These are phyloP conservation scores for Coelopa pilipes DNA, from an alignment of 2,888 invertebrate species.

Conservation along the genomic window DNA sequence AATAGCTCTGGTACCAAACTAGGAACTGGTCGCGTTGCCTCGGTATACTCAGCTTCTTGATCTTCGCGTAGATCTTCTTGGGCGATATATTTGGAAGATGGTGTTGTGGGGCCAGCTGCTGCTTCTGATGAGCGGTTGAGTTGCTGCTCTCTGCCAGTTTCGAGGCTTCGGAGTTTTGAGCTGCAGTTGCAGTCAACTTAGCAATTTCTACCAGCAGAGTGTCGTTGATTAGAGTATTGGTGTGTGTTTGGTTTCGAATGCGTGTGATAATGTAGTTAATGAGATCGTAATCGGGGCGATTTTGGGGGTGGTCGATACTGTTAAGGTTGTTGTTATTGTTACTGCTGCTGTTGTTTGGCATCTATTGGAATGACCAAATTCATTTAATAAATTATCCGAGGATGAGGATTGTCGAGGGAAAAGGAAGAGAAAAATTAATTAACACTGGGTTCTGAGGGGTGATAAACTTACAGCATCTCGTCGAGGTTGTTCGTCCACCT, in stretches of 20 bases:
- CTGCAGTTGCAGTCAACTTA: slow-evolving; percentile 61
- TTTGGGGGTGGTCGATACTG: slow-evolving; percentile 6
- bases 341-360: slow-evolving; percentile 31
- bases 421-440: too few relatives aligned
- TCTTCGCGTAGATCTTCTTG: slow-evolving; percentile 62
- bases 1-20: slow-evolving; percentile 61
- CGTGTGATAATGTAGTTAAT: slow-evolving; percentile 62
- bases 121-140: slow-evolving; percentile 37
- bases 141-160: slow-evolving; percentile 43
- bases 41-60: slow-evolving; percentile 59
- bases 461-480: background rate
- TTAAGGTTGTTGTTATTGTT: slow-evolving; percentile 15
- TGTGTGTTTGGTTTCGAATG: slow-evolving; percentile 62
- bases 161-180: slow-evolving; percentile 54
- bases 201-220: slow-evolving; percentile 61
- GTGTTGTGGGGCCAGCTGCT: slow-evolving; percentile 36
- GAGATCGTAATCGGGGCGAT: slow-evolving; percentile 59
- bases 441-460: background rate
- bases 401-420: too few relatives aligned
- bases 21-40: slow-evolving; percentile 62
- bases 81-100: slow-evolving; percentile 55
- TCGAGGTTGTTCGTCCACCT: background rate
- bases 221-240: slow-evolving; percentile 60
- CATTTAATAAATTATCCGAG: background rate
- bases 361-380: background rate